phyloP scores from a whole-genome alignment of 2,888 invertebrate species.

The Diarsia dahlii region DNA sequence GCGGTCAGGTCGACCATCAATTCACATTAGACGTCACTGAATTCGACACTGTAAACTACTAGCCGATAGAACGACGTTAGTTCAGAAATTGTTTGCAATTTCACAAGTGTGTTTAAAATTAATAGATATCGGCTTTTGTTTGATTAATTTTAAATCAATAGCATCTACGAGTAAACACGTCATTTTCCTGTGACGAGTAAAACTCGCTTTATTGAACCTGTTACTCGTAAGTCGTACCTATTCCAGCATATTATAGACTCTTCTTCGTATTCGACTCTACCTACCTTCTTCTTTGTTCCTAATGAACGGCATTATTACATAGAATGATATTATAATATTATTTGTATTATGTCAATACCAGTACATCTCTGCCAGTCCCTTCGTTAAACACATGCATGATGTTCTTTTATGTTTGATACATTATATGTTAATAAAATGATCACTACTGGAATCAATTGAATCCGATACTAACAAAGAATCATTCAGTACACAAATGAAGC shows the following conservation, averaged over 20 bases:
- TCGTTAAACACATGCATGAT: not conserved
- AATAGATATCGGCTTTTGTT: not conserved
- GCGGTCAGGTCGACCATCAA: conserved; percentile 73
- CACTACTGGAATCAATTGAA: not conserved
- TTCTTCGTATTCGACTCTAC: not conserved
- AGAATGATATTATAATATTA: not conserved
- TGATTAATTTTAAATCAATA: not conserved
- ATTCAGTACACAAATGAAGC: conserved; percentile 21
- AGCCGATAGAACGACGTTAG: conserved; percentile 8
- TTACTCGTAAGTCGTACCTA: not conserved
- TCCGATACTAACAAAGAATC: conserved; percentile 17
- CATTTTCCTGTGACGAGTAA: not conserved
- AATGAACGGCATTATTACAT: not conserved
- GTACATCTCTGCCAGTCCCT: not conserved
- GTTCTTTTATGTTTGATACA: not conserved
- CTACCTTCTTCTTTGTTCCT: not conserved
- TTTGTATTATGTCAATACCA: not conserved
- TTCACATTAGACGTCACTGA: conserved; percentile 62
- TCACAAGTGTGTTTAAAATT: not conserved
- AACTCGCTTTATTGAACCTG: not conserved
- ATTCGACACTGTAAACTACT: conserved; percentile 52
- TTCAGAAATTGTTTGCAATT: conserved; percentile 15
- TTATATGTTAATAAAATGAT: not conserved
- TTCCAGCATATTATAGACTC: not conserved
- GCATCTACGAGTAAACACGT: not conserved